A percentile compares a stretch with the other conserved stretches of the same genome.
Evolutionary conservation across 1,140 invertebrate species (phyloP).

Genomic region (Drosophila tropicalis): DNA sequence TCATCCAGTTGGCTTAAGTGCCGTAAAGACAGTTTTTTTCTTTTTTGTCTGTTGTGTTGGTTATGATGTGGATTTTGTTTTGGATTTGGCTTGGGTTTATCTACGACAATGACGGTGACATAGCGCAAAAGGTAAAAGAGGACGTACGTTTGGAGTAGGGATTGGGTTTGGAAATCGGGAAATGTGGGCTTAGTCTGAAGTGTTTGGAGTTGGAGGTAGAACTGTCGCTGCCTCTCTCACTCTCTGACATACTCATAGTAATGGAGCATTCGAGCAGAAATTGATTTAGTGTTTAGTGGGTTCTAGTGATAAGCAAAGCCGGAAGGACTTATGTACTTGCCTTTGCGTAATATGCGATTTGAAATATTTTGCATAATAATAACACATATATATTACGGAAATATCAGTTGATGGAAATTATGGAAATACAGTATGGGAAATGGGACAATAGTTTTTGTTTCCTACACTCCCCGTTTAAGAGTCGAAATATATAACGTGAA

Average conservation of each 20-base stretch:
- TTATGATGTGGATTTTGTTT: constrained; percentile 73
- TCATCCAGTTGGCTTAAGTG: constrained; percentile 9
- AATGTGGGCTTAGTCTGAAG: background rate
- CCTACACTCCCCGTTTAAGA: no score
- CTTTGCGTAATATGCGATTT: background rate
- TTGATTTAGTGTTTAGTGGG: constrained; percentile 68
- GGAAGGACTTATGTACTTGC: constrained; percentile 8
- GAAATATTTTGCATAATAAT: constrained; percentile 12
- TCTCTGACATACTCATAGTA: constrained; percentile 18
- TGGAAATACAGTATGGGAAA: background rate
- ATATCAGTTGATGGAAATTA: background rate
- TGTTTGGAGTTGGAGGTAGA: background rate
- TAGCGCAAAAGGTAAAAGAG: constrained; percentile 67
- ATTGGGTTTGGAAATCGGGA: background rate
- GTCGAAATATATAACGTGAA: no score
- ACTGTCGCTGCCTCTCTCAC: background rate
- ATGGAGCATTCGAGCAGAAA: constrained; percentile 63
- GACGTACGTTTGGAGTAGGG: constrained; percentile 15
- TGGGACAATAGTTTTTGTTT: no score
- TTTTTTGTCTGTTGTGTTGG: constrained; percentile 25
- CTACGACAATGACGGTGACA: constrained; percentile 63
- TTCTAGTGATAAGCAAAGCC: constrained; percentile 52
- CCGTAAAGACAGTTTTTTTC: constrained; percentile 36
- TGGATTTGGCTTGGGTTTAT: constrained; percentile 78
- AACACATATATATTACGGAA: background rate